These are phyloP conservation scores for Tetragonula clypearis DNA, from an alignment of 1,140 invertebrate species.

Conservation along the genomic window DNA sequence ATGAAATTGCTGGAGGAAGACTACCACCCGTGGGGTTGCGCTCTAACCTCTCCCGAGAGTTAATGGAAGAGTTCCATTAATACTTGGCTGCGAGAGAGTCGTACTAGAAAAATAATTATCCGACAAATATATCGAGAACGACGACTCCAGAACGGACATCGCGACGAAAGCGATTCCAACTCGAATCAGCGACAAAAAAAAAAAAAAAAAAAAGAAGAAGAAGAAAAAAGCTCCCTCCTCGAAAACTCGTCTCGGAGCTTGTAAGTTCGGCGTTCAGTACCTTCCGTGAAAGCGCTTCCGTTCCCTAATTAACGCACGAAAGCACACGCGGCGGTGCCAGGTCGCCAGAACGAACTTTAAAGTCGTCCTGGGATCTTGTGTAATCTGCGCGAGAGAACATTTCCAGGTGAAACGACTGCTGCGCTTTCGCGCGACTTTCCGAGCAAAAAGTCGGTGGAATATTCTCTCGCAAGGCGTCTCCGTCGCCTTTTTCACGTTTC, in stretches of 20 bases:
- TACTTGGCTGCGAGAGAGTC: background rate
- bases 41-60: background rate
- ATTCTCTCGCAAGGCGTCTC: background rate
- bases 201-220: too few relatives aligned
- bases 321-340: slow-evolving; percentile 11
- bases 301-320: slow-evolving; percentile 45
- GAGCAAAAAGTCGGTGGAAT: background rate
- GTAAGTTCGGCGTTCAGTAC: background rate
- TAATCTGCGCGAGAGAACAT: slow-evolving; percentile 28
- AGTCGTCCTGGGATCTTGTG: slow-evolving; percentile 24
- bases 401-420: slow-evolving; percentile 1
- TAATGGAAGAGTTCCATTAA: slow-evolving; percentile 26
- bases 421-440: background rate
- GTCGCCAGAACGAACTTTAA: slow-evolving; percentile 25
- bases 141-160: background rate
- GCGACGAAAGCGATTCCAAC: background rate
- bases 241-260: background rate
- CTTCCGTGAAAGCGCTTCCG: slow-evolving; percentile 5
- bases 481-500: background rate
- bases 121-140: background rate
- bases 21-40: background rate
- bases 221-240: background rate
- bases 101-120: slow-evolving; percentile 31
- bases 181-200: background rate
- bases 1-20: slow-evolving; percentile 10